phyloP scores from a whole-genome alignment of 2,113 vertebrate genomes.

The Callionymus lyra region DNA sequence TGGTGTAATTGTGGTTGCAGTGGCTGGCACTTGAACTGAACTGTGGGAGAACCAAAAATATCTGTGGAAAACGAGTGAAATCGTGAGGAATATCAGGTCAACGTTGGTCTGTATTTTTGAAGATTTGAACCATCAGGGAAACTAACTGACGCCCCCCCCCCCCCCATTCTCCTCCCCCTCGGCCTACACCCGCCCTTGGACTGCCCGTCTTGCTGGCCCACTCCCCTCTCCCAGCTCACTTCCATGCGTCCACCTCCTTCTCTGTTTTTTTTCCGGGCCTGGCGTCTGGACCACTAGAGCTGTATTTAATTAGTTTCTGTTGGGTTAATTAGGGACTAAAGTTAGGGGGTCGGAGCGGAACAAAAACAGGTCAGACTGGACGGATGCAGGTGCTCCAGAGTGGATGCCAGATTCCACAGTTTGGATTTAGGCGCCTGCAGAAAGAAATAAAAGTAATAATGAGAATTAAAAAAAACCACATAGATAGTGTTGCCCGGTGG shows the following conservation, averaged over 20 bases:
- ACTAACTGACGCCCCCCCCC: neutral
- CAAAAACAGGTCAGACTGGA: conserved; percentile 63
- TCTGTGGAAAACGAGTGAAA: conserved; percentile 19
- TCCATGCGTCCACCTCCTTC: conserved; percentile 21
- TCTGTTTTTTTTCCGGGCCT: conserved; percentile 23
- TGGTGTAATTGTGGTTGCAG: conserved; percentile 53
- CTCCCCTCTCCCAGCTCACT: conserved; percentile 23
- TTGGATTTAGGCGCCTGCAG: too few relatives aligned
- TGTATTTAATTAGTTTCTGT: conserved; percentile 73
- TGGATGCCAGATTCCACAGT: conserved; percentile 56
- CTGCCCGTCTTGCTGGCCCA: conserved; percentile 28
- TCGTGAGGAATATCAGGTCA: conserved; percentile 23
- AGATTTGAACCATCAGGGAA: neutral
- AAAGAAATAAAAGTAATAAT: too few relatives aligned
- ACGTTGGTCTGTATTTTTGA: neutral
- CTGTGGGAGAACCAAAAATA: conserved; percentile 33
- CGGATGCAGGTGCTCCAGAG: conserved; percentile 59
- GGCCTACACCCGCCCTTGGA: too few relatives aligned
- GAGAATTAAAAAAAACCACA: too few relatives aligned
- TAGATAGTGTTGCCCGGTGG: too few relatives aligned
- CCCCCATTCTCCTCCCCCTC: neutral
- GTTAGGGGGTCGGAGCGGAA: conserved; percentile 58
- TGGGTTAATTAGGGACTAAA: conserved; percentile 71
- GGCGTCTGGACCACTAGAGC: conserved; percentile 57
- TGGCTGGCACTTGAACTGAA: conserved; percentile 35